phyloP scores from a whole-genome alignment of 2,797 vertebrate species.

The Choloepus didactylus region DNA sequence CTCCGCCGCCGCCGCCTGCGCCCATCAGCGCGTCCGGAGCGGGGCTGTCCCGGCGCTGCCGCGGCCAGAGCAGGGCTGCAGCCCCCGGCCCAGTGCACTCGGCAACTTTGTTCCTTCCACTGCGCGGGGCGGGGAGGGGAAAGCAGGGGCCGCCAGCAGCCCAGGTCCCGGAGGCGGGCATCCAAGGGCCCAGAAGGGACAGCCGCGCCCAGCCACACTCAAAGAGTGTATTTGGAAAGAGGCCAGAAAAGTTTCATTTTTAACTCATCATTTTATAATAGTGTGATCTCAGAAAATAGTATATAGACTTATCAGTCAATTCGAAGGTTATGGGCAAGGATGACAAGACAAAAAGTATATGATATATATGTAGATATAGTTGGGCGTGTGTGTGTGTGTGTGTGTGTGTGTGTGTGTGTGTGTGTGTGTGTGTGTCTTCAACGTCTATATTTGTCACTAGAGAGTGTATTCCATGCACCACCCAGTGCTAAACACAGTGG shows the following conservation, averaged over 20 bases:
- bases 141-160: neutral
- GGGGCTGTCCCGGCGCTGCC: constrained; percentile 45
- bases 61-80: constrained; percentile 65
- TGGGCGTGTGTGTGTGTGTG: too few species aligned
- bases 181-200: constrained; percentile 22
- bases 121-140: neutral
- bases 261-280: too few species aligned
- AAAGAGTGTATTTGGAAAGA: constrained; percentile 59
- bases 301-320: too few species aligned
- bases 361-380: too few species aligned
- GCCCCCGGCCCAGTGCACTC: constrained; percentile 68
- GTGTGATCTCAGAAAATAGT: too few species aligned
- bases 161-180: constrained; percentile 11
- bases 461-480: too few species aligned
- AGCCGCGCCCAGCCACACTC: constrained; percentile 17
- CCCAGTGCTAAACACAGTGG: too few species aligned
- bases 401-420: too few species aligned
- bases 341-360: too few species aligned
- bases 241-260: neutral
- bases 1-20: constrained; percentile 77
- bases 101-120: constrained; percentile 77
- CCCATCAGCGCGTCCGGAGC: constrained; percentile 72
- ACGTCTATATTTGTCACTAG: too few species aligned
- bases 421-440: too few species aligned
- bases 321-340: too few species aligned